Evolutionary conservation across 1,140 invertebrate species (phyloP).

Genomic region (Drosophila ambigua): DNA sequence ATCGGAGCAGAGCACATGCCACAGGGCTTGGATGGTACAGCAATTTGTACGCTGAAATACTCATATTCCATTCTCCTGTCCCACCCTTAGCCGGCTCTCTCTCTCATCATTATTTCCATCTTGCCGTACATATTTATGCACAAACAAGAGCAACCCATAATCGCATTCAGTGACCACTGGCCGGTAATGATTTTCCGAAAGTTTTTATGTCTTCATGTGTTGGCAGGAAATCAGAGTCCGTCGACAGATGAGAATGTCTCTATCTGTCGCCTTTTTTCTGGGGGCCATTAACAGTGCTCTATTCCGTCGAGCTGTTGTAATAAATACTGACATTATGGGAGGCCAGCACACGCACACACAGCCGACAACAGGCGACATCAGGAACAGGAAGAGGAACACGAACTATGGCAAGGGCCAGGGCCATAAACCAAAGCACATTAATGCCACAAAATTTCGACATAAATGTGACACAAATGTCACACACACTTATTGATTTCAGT

Average conservation of each 20-base stretch:
- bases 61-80: too few relatives aligned
- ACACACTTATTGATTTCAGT: slow-evolving; percentile 67
- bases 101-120: slow-evolving; percentile 11
- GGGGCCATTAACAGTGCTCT: slow-evolving; percentile 35
- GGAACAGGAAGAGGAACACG: slow-evolving; percentile 20
- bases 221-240: slow-evolving; percentile 50
- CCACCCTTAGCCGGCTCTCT: too few relatives aligned
- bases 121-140: slow-evolving; percentile 33
- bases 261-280: slow-evolving; percentile 39
- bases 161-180: slow-evolving; percentile 44
- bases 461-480: slow-evolving; percentile 79
- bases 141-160: slow-evolving; percentile 19
- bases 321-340: slow-evolving; percentile 67
- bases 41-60: too few relatives aligned
- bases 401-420: slow-evolving; percentile 48
- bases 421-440: slow-evolving; percentile 69
- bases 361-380: neutral
- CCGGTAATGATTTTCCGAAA: slow-evolving; percentile 48
- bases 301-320: slow-evolving; percentile 53
- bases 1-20: too few relatives aligned
- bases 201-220: slow-evolving; percentile 68
- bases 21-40: too few relatives aligned
- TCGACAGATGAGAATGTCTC: slow-evolving; percentile 40
- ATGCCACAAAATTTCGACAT: slow-evolving; percentile 71
- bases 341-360: neutral